Evolutionary conservation across 2,888 invertebrate species (phyloP).

Genomic region (Eupsilia transversa): DNA sequence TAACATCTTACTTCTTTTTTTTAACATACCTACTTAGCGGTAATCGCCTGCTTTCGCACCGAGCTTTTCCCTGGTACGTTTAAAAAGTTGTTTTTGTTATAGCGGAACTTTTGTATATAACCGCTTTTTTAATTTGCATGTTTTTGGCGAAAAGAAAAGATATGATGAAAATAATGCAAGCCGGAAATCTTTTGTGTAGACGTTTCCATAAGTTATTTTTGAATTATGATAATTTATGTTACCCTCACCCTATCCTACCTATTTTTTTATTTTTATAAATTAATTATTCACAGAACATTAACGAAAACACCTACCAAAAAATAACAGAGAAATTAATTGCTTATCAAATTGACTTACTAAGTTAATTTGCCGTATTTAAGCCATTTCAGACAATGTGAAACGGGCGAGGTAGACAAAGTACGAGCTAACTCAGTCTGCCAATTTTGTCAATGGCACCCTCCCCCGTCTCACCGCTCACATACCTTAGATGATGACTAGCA

Average conservation of each 20-base stretch:
- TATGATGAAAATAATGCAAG: constrained; percentile 10
- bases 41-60: constrained; percentile 34
- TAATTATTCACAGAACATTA: too few species aligned
- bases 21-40: background rate
- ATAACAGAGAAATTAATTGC: too few species aligned
- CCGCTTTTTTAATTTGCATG: constrained; percentile 68
- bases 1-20: background rate
- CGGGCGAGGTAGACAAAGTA: too few species aligned
- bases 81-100: constrained; percentile 57
- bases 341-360: too few species aligned
- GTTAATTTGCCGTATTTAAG: too few species aligned
- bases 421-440: too few species aligned
- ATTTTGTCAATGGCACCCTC: too few species aligned
- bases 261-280: background rate
- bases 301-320: too few species aligned
- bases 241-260: background rate
- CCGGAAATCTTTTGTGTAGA: constrained; percentile 48
- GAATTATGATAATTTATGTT: constrained; percentile 38
- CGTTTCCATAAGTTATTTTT: constrained; percentile 21
- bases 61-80: constrained; percentile 14
- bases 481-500: too few species aligned
- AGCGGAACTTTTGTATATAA: constrained; percentile 56
- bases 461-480: too few species aligned
- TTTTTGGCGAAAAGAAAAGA: constrained; percentile 39
- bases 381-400: too few species aligned